Evolutionary conservation across 2,888 invertebrate genomes (phyloP), one percentile per base, ranked within the genome.

Genomic region (Polyploca ridens): DNA sequence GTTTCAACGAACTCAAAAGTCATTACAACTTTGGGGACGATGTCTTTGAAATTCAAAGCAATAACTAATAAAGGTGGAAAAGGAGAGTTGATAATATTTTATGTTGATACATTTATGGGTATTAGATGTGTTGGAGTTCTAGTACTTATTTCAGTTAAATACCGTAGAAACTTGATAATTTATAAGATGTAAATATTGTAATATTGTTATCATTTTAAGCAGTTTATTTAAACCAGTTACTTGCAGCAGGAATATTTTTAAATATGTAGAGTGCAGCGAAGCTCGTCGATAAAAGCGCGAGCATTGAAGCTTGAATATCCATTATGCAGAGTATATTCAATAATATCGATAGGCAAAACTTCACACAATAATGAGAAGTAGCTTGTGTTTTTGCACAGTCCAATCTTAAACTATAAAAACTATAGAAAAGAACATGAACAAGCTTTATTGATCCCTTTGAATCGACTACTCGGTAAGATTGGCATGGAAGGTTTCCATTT

Each of bases 391-490:
- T 1, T 10, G 46, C 10, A 44, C 14, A 44, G 16, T 16, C 38
- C 49, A 49, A n/a, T 49, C 68, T 66, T 73, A 74, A 73, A 67
- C 71, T 64, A 49, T 70, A 72, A 75, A 78, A 74, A 76, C 69
- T 69, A 66, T 60, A 60, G 64, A 71, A 73, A 79, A 74, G 73
- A 80, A 82, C 78, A 80, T 73, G 73, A 75, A 77, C 77, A 80
- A 73, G 69, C 74, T 78, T 76, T 79, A 79, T 79, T 70, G 72
- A 77, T 82, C 77, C 79, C 81, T 84, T 83, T 77, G 78, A 82
- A 80, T 80, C 77, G 73, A 68, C 72, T 79, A 79, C 78, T 77
- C 74, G 74, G 79, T 73, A 73, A 82, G 81, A 82, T 83, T 83
- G 75, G 77, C 69, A 71, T 68, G 66, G 73, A 78, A 78, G 75